A percentile compares a stretch with the other conserved stretches of the same genome.
Evolutionary conservation across 2,113 vertebrate species (phyloP).

Genomic region (Mola mola): DNA sequence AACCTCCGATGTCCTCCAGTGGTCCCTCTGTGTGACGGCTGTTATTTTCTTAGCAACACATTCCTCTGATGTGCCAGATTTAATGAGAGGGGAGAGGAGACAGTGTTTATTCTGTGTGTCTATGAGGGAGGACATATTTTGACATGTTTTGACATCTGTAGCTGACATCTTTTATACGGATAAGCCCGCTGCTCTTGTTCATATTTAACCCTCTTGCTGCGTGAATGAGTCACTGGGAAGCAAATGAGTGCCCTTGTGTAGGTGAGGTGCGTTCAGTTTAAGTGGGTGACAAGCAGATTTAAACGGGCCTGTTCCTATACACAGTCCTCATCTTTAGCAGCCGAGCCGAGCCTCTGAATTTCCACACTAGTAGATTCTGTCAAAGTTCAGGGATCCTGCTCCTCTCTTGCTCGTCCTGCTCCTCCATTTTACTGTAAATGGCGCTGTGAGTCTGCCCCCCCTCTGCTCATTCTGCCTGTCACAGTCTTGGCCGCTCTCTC

Average conservation of each 20-base stretch:
- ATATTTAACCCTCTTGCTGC: conserved; percentile 25
- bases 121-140: conserved; percentile 63
- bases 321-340: conserved; percentile 9
- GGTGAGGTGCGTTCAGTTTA: conserved; percentile 37
- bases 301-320: conserved; percentile 21
- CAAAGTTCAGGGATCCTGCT: background rate
- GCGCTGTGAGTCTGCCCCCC: background rate
- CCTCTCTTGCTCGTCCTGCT: background rate
- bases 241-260: conserved; percentile 31
- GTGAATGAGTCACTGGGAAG: conserved; percentile 47
- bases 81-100: conserved; percentile 53
- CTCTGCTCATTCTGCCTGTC: conserved; percentile 32
- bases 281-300: conserved; percentile 39
- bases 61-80: conserved; percentile 36
- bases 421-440: background rate
- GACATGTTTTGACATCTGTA: conserved; percentile 62
- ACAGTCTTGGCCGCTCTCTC: conserved; percentile 48
- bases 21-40: conserved; percentile 27
- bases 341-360: conserved; percentile 10
- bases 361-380: background rate
- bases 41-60: conserved; percentile 51
- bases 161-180: conserved; percentile 25
- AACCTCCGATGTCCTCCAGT: conserved; percentile 1
- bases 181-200: conserved; percentile 8
- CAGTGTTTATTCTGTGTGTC: conserved; percentile 37